Evolutionary conservation across 1,140 invertebrate species (phyloP).

Genomic region (Pseudomyrmex flavicornis): DNA sequence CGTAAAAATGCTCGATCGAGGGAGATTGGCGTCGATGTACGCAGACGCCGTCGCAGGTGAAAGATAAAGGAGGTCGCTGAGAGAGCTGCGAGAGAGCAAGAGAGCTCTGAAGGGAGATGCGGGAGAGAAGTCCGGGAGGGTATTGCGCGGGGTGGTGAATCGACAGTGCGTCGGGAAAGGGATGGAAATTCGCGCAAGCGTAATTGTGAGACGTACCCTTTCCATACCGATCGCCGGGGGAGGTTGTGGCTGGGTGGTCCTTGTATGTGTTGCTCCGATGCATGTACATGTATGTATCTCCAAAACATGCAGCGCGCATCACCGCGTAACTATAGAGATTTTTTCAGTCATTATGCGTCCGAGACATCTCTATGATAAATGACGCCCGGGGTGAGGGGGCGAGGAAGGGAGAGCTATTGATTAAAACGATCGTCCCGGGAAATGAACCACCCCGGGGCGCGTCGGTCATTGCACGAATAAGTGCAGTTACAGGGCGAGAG

Average conservation of each 20-base stretch:
- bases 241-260: not conserved
- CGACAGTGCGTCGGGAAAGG: conserved; percentile 26
- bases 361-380: conserved; percentile 44
- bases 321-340: conserved; percentile 24
- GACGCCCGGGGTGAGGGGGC: not conserved
- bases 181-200: conserved; percentile 63
- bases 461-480: conserved; percentile 36
- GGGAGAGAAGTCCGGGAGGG: not conserved
- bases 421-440: conserved; percentile 48
- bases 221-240: conserved; percentile 28
- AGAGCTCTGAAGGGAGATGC: conserved; percentile 6
- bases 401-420: conserved; percentile 31
- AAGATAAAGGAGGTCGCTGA: conserved; percentile 63
- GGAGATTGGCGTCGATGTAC: conserved; percentile 55
- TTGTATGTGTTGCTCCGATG: conserved; percentile 41
- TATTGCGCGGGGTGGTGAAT: not conserved
- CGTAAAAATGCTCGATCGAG: conserved; percentile 27
- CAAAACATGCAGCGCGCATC: conserved; percentile 41
- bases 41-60: conserved; percentile 39
- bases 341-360: conserved; percentile 54
- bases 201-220: conserved; percentile 42
- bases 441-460: not conserved
- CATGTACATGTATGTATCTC: conserved; percentile 28
- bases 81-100: conserved; percentile 37
- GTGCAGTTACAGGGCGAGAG: not conserved